These are phyloP conservation scores for Ranitomeya imitator DNA, from an alignment of 2,113 vertebrate species.

Conservation along the genomic window DNA sequence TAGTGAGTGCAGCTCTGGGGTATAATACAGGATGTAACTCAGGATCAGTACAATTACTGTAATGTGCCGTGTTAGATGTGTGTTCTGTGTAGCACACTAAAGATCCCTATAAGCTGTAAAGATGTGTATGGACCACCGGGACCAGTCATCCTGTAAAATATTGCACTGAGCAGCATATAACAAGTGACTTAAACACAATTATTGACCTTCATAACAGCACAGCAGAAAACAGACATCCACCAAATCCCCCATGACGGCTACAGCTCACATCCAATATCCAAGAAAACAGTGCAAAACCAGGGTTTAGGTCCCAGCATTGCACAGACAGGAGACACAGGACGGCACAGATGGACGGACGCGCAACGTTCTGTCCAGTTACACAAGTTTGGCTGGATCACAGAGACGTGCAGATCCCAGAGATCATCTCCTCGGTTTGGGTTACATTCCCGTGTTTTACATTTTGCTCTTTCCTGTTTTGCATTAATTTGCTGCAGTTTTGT, in stretches of 20 bases:
- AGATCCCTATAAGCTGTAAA: background rate
- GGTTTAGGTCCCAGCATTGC: background rate
- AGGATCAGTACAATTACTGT: no score
- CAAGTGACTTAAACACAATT: background rate
- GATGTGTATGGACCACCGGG: background rate
- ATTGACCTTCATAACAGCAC: background rate
- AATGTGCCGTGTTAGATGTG: background rate
- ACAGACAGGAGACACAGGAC: background rate
- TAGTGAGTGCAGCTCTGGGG: no score
- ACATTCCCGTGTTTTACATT: background rate
- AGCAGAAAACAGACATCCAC: background rate
- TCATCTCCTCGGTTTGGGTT: background rate
- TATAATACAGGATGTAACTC: no score
- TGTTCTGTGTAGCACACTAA: background rate
- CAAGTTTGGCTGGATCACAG: background rate
- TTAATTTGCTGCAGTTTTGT: conserved; percentile 36
- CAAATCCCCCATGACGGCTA: background rate
- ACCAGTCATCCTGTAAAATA: background rate
- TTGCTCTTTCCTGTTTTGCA: background rate
- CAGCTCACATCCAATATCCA: background rate
- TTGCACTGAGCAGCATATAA: background rate
- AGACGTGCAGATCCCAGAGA: background rate
- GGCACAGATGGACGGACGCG: no score
- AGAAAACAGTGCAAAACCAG: background rate
- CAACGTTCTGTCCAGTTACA: background rate